Conservation (phyloP, 2,888 invertebrate genomes). For the Phrixothrix hirtus region DNA sequence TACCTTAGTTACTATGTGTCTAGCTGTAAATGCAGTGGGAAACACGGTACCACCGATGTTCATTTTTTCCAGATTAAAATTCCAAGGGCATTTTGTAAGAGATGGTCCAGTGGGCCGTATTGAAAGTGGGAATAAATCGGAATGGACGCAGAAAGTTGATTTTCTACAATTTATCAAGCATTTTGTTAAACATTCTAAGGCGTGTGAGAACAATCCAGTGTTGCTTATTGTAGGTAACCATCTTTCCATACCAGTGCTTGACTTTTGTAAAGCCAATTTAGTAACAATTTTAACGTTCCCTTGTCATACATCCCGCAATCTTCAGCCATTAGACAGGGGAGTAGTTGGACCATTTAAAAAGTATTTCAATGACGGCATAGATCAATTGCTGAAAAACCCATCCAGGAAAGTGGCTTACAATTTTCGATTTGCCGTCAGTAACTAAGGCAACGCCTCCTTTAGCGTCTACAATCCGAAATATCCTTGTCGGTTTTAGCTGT, state of each 20-base stretch:
- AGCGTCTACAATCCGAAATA: conserved; percentile 10
- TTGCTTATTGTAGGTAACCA: too few relatives aligned
- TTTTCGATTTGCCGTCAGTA: conserved; percentile 27
- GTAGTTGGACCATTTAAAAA: too few relatives aligned
- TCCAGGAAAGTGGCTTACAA: conserved; percentile 30
- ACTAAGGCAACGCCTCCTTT: too few relatives aligned
- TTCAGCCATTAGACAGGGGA: conserved; percentile 35
- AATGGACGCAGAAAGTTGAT: conserved; percentile 22
- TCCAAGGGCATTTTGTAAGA: conserved; percentile 19
- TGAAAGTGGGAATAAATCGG: conserved; percentile 17
- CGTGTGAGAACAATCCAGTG: conserved; percentile 36
- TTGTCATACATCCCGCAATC: conserved; percentile 28
- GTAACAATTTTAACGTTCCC: too few relatives aligned
- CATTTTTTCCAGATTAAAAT: conserved; percentile 17
- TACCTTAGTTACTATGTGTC: conserved; percentile 22
- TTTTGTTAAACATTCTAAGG: conserved; percentile 36
- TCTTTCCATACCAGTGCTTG: conserved; percentile 33
- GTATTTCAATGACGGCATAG: conserved; percentile 10
- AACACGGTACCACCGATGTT: conserved; percentile 27
- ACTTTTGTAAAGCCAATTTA: too few relatives aligned
- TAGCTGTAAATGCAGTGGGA: conserved; percentile 26
- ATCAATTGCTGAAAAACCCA: conserved; percentile 33
- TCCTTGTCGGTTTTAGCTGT: conserved; percentile 6
- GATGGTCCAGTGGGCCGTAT: conserved; percentile 16
- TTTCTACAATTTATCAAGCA: conserved; percentile 12